phyloP scores from a whole-genome alignment of 2,888 invertebrate species.

The Panopea generosa region DNA sequence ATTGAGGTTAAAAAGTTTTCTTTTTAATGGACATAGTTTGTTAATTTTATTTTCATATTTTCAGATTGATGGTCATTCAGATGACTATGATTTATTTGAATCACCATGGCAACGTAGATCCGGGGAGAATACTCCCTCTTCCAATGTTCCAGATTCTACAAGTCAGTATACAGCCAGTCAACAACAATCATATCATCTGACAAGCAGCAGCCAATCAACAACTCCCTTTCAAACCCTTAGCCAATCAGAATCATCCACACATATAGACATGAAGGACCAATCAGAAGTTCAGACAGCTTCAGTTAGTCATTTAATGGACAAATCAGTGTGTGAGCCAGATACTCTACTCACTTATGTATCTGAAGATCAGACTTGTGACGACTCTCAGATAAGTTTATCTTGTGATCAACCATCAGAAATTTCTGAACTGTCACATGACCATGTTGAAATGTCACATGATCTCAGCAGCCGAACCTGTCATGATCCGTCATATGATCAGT shows the following conservation, averaged over 20 bases:
- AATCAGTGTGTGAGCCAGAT: slow-evolving; percentile 47
- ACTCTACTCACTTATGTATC: slow-evolving; percentile 51
- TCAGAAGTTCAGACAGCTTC: slow-evolving; percentile 30
- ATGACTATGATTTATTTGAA: slow-evolving; percentile 14
- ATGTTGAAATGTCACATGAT: slow-evolving; percentile 11
- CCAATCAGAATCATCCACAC: slow-evolving; percentile 62
- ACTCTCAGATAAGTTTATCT: slow-evolving; percentile 39
- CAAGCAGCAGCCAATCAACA: slow-evolving; percentile 44
- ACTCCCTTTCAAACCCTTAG: slow-evolving; percentile 53
- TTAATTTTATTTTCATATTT: background rate
- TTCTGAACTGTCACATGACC: slow-evolving; percentile 25
- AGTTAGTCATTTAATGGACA: slow-evolving; percentile 34
- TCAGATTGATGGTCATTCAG: background rate
- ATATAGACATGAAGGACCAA: slow-evolving; percentile 40
- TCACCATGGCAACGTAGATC: slow-evolving; percentile 66
- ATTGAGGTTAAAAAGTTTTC: too few relatives aligned
- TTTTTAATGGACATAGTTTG: too few relatives aligned
- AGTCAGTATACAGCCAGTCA: slow-evolving; percentile 23
- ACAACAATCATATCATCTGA: slow-evolving; percentile 21
- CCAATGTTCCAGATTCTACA: slow-evolving; percentile 38
- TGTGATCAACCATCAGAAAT: slow-evolving; percentile 37
- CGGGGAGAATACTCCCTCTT: slow-evolving; percentile 50
- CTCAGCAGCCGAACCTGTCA: slow-evolving; percentile 20
- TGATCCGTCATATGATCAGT: slow-evolving; percentile 30
- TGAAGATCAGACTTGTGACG: slow-evolving; percentile 57